A percentile compares a stretch with the other conserved stretches of the same genome.
Conservation (phyloP, 1,140 invertebrate genomes). For the Armadillidium nasatum region DNA sequence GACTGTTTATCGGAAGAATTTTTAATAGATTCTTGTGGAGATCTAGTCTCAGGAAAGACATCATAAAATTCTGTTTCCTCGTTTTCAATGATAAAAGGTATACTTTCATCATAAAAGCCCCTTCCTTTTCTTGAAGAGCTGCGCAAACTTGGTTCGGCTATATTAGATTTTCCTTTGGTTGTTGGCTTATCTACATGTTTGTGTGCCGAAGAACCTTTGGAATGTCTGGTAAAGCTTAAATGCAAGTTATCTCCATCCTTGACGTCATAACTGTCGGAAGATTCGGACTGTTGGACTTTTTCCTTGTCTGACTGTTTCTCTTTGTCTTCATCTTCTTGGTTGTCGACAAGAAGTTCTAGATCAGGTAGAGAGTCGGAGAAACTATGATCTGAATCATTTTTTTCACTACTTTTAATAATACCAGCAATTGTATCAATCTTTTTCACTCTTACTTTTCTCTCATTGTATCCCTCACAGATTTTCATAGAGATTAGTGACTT, state of each 20-base stretch:
- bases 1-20: no score
- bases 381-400: not conserved
- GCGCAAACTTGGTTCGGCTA: not conserved
- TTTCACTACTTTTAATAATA: not conserved
- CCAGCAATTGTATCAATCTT: not conserved
- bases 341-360: not conserved
- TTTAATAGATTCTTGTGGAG: no score
- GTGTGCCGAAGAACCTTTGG: not conserved
- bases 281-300: not conserved
- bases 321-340: not conserved
- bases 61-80: not conserved
- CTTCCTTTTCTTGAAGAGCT: not conserved
- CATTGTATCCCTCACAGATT: no score
- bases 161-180: not conserved
- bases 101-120: not conserved
- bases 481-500: no score
- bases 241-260: not conserved
- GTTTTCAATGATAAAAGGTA: not conserved
- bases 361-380: not conserved
- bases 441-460: not conserved
- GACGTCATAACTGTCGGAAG: no score
- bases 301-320: not conserved
- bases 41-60: not conserved
- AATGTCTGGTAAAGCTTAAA: not conserved
- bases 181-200: not conserved